phyloP scores from a whole-genome alignment of 2,113 vertebrate species.

The Pelvicachromis taeniatus region DNA sequence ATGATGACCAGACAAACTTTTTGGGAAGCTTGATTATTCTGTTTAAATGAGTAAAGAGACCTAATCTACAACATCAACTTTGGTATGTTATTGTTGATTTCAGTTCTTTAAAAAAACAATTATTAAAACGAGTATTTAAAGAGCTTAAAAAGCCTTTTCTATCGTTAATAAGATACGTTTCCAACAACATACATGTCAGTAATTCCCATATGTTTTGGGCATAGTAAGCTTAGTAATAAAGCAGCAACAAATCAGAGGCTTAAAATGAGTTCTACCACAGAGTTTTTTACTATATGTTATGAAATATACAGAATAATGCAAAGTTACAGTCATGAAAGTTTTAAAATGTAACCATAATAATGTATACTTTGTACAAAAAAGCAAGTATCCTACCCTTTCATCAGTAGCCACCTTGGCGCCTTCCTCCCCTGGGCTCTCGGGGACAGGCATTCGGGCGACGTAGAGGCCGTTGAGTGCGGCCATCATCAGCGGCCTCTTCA shows the following conservation, averaged over 20 bases:
- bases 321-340: not conserved
- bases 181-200: not conserved
- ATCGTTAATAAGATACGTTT: not conserved
- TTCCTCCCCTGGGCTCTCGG: slow-evolving; percentile 79
- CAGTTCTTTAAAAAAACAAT: no score
- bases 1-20: not conserved
- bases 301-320: not conserved
- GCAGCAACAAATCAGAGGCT: not conserved
- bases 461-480: slow-evolving; percentile 91
- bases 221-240: not conserved
- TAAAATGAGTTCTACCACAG: not conserved
- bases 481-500: slow-evolving; percentile 95
- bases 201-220: not conserved
- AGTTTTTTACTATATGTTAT: not conserved
- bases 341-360: not conserved
- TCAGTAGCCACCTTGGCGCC: slow-evolving; percentile 79
- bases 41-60: not conserved
- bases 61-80: not conserved
- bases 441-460: slow-evolving; percentile 82
- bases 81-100: not conserved
- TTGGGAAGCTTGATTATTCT: not conserved
- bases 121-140: no score
- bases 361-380: not conserved
- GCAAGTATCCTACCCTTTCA: slow-evolving; percentile 80
- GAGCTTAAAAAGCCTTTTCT: not conserved